These are phyloP conservation scores for Graptemys geographica DNA, from an alignment of 2,797 vertebrate genomes.

Conservation along the genomic window DNA sequence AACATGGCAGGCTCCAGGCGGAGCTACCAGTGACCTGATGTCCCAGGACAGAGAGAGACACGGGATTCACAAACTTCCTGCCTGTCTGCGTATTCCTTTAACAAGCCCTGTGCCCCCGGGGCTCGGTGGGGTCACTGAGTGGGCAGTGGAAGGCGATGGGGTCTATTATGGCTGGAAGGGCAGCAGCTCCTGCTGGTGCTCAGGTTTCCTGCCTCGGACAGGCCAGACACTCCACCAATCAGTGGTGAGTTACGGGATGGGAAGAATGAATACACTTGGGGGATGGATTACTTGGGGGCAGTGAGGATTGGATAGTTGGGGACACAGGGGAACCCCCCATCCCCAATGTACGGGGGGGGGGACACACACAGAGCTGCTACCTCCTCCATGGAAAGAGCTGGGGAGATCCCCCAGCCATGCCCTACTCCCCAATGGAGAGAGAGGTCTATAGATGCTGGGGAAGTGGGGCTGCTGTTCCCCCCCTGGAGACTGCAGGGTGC, in stretches of 20 bases:
- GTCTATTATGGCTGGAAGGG: neutral
- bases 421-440: neutral
- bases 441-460: neutral
- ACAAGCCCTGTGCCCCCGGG: neutral
- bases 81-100: neutral
- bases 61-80: too few species aligned
- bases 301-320: neutral
- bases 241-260: neutral
- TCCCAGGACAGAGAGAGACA: neutral
- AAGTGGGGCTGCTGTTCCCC: too few species aligned
- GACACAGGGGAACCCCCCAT: neutral
- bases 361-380: neutral
- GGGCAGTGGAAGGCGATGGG: neutral
- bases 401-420: neutral
- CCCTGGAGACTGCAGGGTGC: neutral
- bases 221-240: too few species aligned
- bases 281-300: neutral
- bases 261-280: neutral
- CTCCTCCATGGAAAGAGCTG: neutral
- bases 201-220: neutral
- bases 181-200: neutral
- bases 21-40: neutral
- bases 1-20: neutral
- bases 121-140: neutral
- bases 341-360: fast-evolving